These are phyloP conservation scores for Alouatta palliata DNA, from an alignment of 2,113 vertebrate genomes.

Conservation along the genomic window DNA sequence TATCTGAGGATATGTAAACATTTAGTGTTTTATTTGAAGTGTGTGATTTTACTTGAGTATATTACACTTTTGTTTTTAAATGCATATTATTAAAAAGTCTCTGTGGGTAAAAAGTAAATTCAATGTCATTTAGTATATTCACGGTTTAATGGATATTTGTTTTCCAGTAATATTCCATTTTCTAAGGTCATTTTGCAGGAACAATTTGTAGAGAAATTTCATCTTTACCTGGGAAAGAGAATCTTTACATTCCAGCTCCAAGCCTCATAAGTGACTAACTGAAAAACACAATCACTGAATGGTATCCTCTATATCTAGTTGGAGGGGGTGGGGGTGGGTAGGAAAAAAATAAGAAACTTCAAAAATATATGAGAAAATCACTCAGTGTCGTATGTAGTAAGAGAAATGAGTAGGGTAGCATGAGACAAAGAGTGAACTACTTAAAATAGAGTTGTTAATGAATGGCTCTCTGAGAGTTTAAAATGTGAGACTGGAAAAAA, in stretches of 20 bases:
- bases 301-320: background rate
- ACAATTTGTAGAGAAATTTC: background rate
- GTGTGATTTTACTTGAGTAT: background rate
- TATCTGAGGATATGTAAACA: background rate
- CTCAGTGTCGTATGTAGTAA: background rate
- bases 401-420: background rate
- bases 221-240: background rate
- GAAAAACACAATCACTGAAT: background rate
- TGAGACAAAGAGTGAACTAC: background rate
- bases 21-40: background rate
- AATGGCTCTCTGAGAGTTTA: background rate
- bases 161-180: background rate
- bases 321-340: background rate
- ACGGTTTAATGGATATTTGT: background rate
- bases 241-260: background rate
- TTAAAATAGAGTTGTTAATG: background rate
- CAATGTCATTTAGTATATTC: background rate
- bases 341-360: background rate
- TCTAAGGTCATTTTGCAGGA: background rate
- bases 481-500: background rate
- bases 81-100: background rate
- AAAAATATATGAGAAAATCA: background rate
- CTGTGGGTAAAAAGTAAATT: background rate
- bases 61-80: background rate
- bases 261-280: background rate